Percentiles rank a stretch among this genome's conserved stretches.
phyloP scores from a whole-genome alignment of 2,888 invertebrate genomes.

The Auanema freiburgensis region DNA sequence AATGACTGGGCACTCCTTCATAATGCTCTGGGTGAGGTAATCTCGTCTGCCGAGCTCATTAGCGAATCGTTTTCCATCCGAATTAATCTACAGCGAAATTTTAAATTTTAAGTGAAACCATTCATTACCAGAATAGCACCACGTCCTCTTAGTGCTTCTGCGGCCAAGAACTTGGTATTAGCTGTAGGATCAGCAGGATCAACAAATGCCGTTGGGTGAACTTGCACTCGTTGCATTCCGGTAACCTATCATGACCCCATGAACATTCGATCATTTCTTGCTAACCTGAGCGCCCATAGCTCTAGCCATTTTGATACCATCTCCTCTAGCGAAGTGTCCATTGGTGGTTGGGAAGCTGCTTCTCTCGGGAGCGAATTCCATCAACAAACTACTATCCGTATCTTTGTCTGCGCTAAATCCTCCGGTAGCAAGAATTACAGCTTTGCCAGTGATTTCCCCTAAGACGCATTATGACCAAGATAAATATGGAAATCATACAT shows the following conservation, averaged over 20 bases:
- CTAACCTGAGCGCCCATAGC: conserved; percentile 56
- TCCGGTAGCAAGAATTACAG: conserved; percentile 63
- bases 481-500: conserved; percentile 15
- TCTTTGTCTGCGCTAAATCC: conserved; percentile 61
- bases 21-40: conserved; percentile 54
- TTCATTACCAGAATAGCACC: conserved; percentile 58
- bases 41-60: conserved; percentile 63
- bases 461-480: background rate
- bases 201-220: conserved; percentile 63
- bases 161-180: conserved; percentile 63
- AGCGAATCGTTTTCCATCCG: conserved; percentile 58
- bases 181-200: conserved; percentile 60
- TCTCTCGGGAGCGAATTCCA: conserved; percentile 55
- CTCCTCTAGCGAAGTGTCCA: conserved; percentile 61
- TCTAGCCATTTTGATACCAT: conserved; percentile 61
- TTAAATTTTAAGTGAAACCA: background rate
- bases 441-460: conserved; percentile 50
- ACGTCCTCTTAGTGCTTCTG: conserved; percentile 63
- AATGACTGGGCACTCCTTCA: conserved; percentile 47
- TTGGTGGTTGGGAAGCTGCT: conserved; percentile 61
- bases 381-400: conserved; percentile 49
- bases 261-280: background rate
- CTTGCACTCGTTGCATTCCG: conserved; percentile 61
- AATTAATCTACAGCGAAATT: conserved; percentile 43
- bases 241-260: conserved; percentile 26